Evolutionary conservation across 2,113 vertebrate genomes (phyloP).

Genomic region (Anhinga rufa): DNA sequence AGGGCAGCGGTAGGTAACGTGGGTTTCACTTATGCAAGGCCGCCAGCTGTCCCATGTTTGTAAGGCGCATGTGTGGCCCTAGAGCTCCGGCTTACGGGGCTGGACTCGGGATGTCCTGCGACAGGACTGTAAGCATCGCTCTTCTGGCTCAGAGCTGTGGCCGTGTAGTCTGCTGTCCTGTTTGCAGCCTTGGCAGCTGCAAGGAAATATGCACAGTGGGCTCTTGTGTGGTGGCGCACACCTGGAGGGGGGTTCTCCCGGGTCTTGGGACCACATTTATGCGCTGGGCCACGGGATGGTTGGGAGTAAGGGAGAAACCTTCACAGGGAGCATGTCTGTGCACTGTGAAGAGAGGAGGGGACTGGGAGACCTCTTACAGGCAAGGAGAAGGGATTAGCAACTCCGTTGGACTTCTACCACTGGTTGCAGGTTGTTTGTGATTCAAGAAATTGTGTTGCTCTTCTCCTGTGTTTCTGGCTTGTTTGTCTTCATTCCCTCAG

Average conservation of each 20-base stretch:
- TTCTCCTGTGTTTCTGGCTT: neutral
- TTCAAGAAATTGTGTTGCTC: neutral
- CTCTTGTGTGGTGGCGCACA: neutral
- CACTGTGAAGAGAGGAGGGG: neutral
- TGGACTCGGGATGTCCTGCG: neutral
- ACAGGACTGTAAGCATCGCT: fast-evolving
- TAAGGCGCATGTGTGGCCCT: fast-evolving
- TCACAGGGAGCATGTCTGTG: neutral
- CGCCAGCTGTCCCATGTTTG: fast-evolving
- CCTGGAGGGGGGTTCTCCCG: neutral
- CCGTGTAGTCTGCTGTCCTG: neutral
- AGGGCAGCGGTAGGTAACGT: fast-evolving
- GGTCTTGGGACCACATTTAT: neutral
- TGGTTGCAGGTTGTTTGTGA: neutral
- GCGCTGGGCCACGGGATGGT: neutral
- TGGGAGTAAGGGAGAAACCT: neutral
- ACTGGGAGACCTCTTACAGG: neutral
- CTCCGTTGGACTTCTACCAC: neutral
- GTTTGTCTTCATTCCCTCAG: neutral
- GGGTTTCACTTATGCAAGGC: neutral
- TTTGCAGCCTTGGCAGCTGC: neutral
- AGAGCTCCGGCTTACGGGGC: neutral
- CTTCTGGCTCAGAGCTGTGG: neutral
- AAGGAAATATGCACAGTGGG: neutral
- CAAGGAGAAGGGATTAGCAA: neutral